These are phyloP conservation scores for Aplidium turbinatum DNA, from an alignment of 23 tunicate species.

Conservation along the genomic window DNA sequence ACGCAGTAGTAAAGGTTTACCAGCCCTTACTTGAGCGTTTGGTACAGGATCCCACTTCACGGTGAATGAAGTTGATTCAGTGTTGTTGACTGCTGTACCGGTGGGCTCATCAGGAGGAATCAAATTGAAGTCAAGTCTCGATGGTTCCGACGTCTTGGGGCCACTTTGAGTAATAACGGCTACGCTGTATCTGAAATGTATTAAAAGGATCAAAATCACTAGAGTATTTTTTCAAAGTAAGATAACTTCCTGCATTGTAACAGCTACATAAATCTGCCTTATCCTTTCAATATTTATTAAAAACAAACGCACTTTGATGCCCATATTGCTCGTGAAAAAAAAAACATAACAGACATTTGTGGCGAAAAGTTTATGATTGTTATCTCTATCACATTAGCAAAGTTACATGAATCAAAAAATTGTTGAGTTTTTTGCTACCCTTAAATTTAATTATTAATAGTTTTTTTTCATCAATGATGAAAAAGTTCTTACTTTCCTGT, in stretches of 20 bases:
- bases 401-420: no score
- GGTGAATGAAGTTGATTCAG: constrained; percentile 24
- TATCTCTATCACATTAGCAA: no score
- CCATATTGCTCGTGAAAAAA: no score
- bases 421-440: no score
- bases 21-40: constrained; percentile 7
- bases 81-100: neutral
- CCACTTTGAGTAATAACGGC: constrained; percentile 53
- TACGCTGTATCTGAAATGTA: constrained; percentile 41
- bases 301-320: no score
- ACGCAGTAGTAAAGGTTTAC: no score
- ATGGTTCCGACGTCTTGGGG: constrained; percentile 34
- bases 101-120: constrained; percentile 45
- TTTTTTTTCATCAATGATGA: no score
- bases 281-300: no score
- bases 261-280: neutral
- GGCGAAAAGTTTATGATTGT: no score
- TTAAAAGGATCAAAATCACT: neutral
- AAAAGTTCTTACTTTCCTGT: constrained; percentile 46
- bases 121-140: constrained; percentile 10
- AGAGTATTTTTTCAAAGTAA: neutral
- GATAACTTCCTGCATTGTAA: neutral
- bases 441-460: no score
- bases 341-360: no score
- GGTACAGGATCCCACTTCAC: constrained; percentile 24